These are phyloP conservation scores for Pterostichus niger DNA, from an alignment of 2,888 invertebrate genomes.

Conservation along the genomic window DNA sequence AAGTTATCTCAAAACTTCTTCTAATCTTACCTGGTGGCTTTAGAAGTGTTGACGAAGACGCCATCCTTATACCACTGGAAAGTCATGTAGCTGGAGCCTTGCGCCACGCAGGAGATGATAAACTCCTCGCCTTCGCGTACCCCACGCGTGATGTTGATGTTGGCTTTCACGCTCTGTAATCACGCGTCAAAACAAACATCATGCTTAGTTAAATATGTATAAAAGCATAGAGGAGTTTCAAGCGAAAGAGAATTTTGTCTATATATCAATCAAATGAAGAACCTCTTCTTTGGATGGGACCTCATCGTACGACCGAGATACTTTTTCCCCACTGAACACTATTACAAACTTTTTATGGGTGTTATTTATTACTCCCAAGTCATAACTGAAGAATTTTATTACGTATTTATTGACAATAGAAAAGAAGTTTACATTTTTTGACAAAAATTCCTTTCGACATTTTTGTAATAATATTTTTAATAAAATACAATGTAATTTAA, in stretches of 20 bases:
- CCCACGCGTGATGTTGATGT: slow-evolving; percentile 70
- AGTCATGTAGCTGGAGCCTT: slow-evolving; percentile 86
- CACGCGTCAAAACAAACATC: not conserved
- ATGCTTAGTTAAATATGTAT: not conserved
- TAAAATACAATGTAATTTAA: not conserved
- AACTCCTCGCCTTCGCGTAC: slow-evolving; percentile 87
- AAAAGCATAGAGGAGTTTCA: not conserved
- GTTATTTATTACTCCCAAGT: slow-evolving; percentile 28
- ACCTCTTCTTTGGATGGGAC: too few species aligned
- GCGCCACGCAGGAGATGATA: slow-evolving; percentile 87
- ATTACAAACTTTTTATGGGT: slow-evolving; percentile 37
- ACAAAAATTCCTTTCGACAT: slow-evolving; percentile 22
- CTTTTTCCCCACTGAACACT: not conserved
- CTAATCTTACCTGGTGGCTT: slow-evolving; percentile 87
- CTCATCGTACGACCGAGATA: not conserved
- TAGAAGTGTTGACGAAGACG: slow-evolving; percentile 85
- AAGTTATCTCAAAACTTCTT: too few species aligned
- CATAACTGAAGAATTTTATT: slow-evolving; percentile 49
- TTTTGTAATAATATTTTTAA: slow-evolving; percentile 19
- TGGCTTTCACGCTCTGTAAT: slow-evolving; percentile 76
- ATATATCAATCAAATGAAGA: too few species aligned
- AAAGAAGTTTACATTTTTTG: slow-evolving; percentile 47
- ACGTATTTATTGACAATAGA: slow-evolving; percentile 44
- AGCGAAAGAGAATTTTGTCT: too few species aligned
- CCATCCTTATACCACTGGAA: slow-evolving; percentile 93